Conservation (phyloP, 2,888 invertebrate genomes). For the Gymnocheta viridis region DNA sequence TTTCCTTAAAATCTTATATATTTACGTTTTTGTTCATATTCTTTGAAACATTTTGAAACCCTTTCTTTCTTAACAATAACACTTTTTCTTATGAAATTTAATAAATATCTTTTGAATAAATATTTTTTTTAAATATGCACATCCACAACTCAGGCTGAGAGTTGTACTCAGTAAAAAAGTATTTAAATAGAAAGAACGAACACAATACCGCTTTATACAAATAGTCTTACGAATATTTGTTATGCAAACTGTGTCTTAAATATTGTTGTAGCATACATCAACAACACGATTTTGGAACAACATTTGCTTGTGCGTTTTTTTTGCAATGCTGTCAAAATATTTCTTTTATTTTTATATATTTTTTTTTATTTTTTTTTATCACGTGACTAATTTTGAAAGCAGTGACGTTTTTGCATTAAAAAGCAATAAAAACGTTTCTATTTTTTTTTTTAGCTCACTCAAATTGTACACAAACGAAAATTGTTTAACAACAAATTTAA, state of each 20-base stretch:
- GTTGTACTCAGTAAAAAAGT: neutral
- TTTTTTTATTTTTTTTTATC: slow-evolving; percentile 13
- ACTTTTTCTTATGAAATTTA: neutral
- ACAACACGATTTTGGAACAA: neutral
- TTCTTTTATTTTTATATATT: slow-evolving; percentile 6
- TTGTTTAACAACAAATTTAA: slow-evolving; percentile 27
- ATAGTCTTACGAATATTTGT: slow-evolving; percentile 4
- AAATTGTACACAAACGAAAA: slow-evolving; percentile 5
- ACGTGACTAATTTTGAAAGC: slow-evolving; percentile 60
- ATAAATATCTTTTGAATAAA: neutral
- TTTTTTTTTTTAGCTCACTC: neutral
- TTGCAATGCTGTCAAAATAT: neutral
- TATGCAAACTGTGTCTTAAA: slow-evolving; percentile 36
- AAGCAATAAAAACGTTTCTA: neutral
- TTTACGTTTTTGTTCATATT: neutral
- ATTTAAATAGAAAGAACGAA: neutral
- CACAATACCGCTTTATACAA: neutral
- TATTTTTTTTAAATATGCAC: neutral
- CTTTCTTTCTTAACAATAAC: neutral
- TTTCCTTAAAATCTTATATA: no score
- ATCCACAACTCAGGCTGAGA: neutral
- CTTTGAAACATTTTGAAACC: neutral
- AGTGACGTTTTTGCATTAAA: slow-evolving; percentile 17
- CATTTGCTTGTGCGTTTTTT: neutral
- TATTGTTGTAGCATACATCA: slow-evolving; percentile 10